Base-by-base conservation (phyloP, 2,797 vertebrate genomes). In the Heterohyrax brucei region DNA sequence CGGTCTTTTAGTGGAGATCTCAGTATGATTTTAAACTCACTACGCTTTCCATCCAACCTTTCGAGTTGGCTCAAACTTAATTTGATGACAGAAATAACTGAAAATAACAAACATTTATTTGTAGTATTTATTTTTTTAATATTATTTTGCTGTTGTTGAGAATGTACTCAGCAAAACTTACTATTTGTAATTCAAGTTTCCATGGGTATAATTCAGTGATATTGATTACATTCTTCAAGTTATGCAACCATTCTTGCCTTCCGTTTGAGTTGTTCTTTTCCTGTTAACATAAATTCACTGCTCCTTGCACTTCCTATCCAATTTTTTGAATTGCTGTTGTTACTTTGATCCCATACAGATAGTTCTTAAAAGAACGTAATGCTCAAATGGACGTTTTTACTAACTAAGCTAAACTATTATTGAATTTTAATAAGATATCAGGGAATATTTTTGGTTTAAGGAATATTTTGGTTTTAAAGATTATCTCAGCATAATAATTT, bases 21-120 rank as follows among this genome's bases (percentile, higher is more conserved):
- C 39, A 39, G 39, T 39, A 39, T 39, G 39, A 10, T 73, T 18
- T 22, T 73, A 39, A 73, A 19, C 33, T 73, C 70, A 44, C 70
- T 22, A 44, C 21, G 12, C 33, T 73, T 73, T 19, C 33, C 70
- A 44, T 73, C 70, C 33, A 73, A 10, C 28, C 33, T 73, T 73
- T 73, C 8, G 33, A 73, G 19, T 95, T 85, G 46, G 24, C 14
- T 86, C 30, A 87, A 59, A 94, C 72, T 84, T 66, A 59, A 59
- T 50, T 96, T 89, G 64, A 50, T 79, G 28, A 33, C 44, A 92
- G 95, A 92, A 28, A 19, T 89, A 53, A 78, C 44, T 87, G 44
- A 44, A 80, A 81, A 28, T 26, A 13, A 70, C 62, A 95, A 70
- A 53, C 50, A 13, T 91, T 95, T 95, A 82, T 92, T 84, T 92